Base-by-base conservation (phyloP, 2,888 invertebrate genomes). In the Hirtodrosophila alboralis region DNA sequence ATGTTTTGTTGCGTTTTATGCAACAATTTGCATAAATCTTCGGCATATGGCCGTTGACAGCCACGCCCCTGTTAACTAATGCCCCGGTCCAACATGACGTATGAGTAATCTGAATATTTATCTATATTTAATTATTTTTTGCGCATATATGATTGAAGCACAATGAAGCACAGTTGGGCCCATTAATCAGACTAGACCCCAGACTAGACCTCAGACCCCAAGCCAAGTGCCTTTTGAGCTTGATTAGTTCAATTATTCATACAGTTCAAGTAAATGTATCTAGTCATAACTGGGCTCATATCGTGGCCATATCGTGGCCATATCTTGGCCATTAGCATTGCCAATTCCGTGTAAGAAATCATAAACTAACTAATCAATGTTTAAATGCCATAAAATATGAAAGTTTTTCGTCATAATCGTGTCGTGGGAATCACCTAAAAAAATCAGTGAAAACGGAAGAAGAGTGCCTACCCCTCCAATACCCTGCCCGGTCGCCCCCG, bases 41-140 rank as follows among this genome's bases (percentile, higher is more conserved):
- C 16, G 33, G 52, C 36, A 41, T n/a, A n/a, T n/a, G n/a, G 26
- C 36, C 57, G 81, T 74, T 81, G 84, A 77, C 85, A 84, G 75
- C 52, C 67, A 54, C 73, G 77, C 73, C 73, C 30, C 72, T 21
- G 3, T 0, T 1, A 21, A 37, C 21, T 31, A 52, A 12, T 49
- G 40, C 5, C 14, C 37, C 47, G 51, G 10, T 1, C 18, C 70
- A 26, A 66, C 72, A 59, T 72, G 66, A 56, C 64, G 58, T 81
- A 77, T 69, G 78, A 84, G 85, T 81, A 85, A 77, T 77, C 77
- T 65, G 77, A n/a, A 77, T 84, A 76, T 69, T 69, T 84, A 77
- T 77, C 83, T 77, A 84, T 84, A 69, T 74, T 73, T 78, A 77
- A 84, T 81, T 84, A 84, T 78, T n/a, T n/a, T 21, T 81, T 81